A percentile compares a stretch with the other conserved stretches of the same genome.
Evolutionary conservation across 64 coral and sea anemone genomes (phyloP).

Genomic region (Montipora cactus): DNA sequence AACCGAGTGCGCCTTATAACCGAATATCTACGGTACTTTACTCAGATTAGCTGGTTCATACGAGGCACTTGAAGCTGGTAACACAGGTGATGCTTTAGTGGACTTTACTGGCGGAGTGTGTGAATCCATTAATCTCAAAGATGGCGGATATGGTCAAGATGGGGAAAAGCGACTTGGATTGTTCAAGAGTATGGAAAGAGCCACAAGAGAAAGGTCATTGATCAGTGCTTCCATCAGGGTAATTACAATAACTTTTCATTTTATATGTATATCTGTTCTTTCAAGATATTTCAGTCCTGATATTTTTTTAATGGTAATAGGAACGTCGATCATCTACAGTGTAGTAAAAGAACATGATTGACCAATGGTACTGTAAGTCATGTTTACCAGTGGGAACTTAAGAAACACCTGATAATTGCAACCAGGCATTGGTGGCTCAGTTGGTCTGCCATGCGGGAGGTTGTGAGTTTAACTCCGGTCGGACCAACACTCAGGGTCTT

Average conservation of each 20-base stretch:
- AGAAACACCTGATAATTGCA: too few relatives aligned
- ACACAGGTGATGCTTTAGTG: conserved; percentile 92
- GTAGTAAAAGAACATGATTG: too few relatives aligned
- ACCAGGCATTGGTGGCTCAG: too few relatives aligned
- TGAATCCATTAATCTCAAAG: conserved; percentile 72
- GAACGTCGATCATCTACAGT: too few relatives aligned
- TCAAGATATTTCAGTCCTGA: too few relatives aligned
- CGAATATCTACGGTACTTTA: neutral
- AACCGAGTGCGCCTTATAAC: too few relatives aligned
- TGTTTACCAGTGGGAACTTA: too few relatives aligned
- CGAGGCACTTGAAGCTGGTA: conserved; percentile 96
- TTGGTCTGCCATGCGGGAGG: too few relatives aligned
- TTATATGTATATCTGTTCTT: neutral
- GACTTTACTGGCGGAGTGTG: conserved; percentile 95
- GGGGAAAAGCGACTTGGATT: conserved; percentile 70
- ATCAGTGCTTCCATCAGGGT: conserved; percentile 97
- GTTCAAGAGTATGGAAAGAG: conserved; percentile 89
- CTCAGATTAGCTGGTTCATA: conserved; percentile 91
- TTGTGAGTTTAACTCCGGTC: too few relatives aligned
- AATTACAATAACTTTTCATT: neutral
- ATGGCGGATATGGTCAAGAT: conserved; percentile 84
- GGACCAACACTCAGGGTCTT: too few relatives aligned
- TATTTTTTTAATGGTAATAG: too few relatives aligned
- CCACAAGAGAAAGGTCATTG: conserved; percentile 77
- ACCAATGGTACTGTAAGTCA: too few relatives aligned